Base-by-base conservation (phyloP, 2,888 invertebrate species). In the Megastigmus dorsalis region DNA sequence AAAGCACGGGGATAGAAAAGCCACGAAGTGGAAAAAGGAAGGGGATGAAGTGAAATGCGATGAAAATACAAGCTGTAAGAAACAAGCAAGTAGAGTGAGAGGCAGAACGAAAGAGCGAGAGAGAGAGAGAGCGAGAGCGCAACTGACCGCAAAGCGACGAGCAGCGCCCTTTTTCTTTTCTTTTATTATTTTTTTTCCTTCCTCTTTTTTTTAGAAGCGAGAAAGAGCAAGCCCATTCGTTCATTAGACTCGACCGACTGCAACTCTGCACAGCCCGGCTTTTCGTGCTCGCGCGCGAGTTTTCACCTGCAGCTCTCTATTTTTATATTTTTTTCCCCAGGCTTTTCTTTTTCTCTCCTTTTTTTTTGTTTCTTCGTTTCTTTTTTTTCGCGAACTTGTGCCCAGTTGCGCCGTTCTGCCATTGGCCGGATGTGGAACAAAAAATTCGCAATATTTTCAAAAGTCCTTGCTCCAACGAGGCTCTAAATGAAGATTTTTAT, bases 71-170 rank as follows among this genome's bases (percentile, higher is more conserved):
- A 72, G 65, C 60, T 74, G 52, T 50, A 69, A 69, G 57, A 66
- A 41, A 38, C n/a, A 33, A 74, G 52, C 36, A 45, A 41, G 67
- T 59, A 54, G 48, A 18, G 59, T 68, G 65, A 65, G 75, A 68
- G 76, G 66, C 78, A 33, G 57, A 77, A n/a, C n/a, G n/a, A n/a
- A n/a, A n/a, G 59, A 54, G 48, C 13, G 59, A 70, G 65, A 65
- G 75, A 68, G 76, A 68, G 78, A 33, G 57, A 77, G 78, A 80
- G 79, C 79, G 78, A 33, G 57, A 77, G 78, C 80, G 79, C 79
- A 81, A 83, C 82, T 80, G 81, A 82, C 82, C 80, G 80, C 81
- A 82, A 83, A 84, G 81, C 79, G 80, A 80, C 78, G 80, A 76
- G 78, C 73, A 76, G 78, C 73, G 18, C 15, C 4, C 13, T 4